Percentiles rank a stretch among this genome's conserved stretches.
Evolutionary conservation across 2,888 invertebrate species (phyloP).

Genomic region (Drosophila hamatofila): DNA sequence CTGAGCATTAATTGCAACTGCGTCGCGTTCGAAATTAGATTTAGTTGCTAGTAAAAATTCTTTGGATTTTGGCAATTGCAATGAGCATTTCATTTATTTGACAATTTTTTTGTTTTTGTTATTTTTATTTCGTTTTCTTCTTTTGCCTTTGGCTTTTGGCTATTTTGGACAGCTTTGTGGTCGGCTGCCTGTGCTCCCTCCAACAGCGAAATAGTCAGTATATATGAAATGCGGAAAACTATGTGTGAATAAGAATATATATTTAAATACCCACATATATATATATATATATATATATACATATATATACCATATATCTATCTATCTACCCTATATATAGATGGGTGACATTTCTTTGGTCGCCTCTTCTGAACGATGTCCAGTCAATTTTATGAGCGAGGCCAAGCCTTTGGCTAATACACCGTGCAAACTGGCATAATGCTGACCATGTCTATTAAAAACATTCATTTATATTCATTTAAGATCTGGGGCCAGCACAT

Average conservation of each 20-base stretch:
- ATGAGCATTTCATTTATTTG: conserved; percentile 77
- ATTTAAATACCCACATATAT: conserved; percentile 10
- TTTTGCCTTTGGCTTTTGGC: conserved; percentile 42
- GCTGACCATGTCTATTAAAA: conserved; percentile 52
- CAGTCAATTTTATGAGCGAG: conserved; percentile 67
- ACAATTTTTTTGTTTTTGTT: conserved; percentile 38
- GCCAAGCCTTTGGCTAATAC: conserved; percentile 62
- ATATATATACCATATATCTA: conserved; percentile 10
- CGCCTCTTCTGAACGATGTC: conserved; percentile 69
- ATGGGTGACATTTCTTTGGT: conserved; percentile 70
- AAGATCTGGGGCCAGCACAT: conserved; percentile 25
- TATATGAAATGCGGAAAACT: conserved; percentile 77
- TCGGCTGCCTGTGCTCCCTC: conserved; percentile 25
- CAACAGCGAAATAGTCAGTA: conserved; percentile 40
- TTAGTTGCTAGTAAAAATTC: conserved; percentile 70
- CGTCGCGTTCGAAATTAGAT: conserved; percentile 64
- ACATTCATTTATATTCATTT: conserved; percentile 56
- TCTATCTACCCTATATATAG: conserved; percentile 67
- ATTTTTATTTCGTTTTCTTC: neutral
- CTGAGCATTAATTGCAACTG: conserved; percentile 69
- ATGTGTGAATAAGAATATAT: conserved; percentile 64
- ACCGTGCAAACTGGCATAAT: conserved; percentile 34
- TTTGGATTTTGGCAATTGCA: conserved; percentile 82
- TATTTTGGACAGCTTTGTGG: conserved; percentile 73
- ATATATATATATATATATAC: conserved; percentile 3